Base-by-base conservation (phyloP, 2,113 vertebrate genomes). In the Loxodonta africana region DNA sequence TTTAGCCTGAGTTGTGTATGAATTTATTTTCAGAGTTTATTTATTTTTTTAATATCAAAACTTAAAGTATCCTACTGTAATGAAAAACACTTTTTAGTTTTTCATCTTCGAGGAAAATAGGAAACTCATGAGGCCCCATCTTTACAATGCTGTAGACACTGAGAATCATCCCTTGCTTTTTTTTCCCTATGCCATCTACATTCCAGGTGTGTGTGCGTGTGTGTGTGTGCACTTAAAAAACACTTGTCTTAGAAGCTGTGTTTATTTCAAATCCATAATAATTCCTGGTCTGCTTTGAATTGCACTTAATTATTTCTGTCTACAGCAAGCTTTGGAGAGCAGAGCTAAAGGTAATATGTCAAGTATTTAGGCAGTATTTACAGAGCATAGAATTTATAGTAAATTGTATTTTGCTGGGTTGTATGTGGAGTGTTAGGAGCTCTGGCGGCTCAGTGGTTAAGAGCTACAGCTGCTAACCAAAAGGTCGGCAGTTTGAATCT, bases 221-320 rank as follows among this genome's bases (percentile, higher is more conserved):
- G 25, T 69, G 11, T 86, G 33, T 62, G 25, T 92, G 44, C 82
- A 6, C 83, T 89, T 94, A 46, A 4, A 78, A 85, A 89, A 62
- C 18, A 67, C 25, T 65, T 78, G 89, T 83, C 80, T 91, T 92
- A 88, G 71, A 97, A 81, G 8, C 5, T 71, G 2, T 41, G 6
- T 73, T 93, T 90, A 60, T 62, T 94, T 90, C 33, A 82, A 74
- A 73, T 86, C 21, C 33, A 69, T 2, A 88, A 7, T 28, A 86
- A 82, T 69, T 2, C 57, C 92, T 81, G 25, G 95, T 77, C 25
- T 83, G 26, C 2, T 88, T 85, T 86, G 20, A 60, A 26, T 25
- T 86, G 2, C 33, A 82, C 60, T 93, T 95, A 65, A 69, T 83
- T 44, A 46, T 93, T 94, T 95, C 12, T 83, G 3, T 97, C 15